Percentiles rank a stretch among this genome's conserved stretches.
Conservation (phyloP, 1,140 invertebrate genomes). For the Drosophila leontia region DNA sequence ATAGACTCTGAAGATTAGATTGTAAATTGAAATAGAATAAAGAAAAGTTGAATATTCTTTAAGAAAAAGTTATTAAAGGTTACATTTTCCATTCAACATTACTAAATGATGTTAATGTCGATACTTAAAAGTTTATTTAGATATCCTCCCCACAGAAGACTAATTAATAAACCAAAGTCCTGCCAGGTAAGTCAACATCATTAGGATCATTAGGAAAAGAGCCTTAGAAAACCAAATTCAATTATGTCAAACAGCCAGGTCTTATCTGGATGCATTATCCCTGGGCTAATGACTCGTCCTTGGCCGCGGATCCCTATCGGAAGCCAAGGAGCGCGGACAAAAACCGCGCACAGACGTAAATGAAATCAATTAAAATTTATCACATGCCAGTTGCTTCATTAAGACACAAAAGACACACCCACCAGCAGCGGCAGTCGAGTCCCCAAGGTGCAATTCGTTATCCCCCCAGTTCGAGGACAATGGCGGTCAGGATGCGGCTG, state of each 20-base stretch:
- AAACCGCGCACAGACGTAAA: slow-evolving; percentile 47
- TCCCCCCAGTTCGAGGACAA: slow-evolving; percentile 65
- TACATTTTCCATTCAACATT: neutral
- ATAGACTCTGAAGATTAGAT: slow-evolving; percentile 15
- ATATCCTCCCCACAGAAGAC: too few species aligned
- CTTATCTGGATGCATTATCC: slow-evolving; percentile 75
- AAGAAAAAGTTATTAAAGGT: neutral
- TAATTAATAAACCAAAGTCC: slow-evolving; percentile 13
- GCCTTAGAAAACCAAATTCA: slow-evolving; percentile 57
- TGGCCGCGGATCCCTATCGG: slow-evolving; percentile 53
- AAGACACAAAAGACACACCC: slow-evolving; percentile 54
- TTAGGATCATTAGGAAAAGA: slow-evolving; percentile 38
- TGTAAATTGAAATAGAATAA: neutral
- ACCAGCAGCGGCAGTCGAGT: slow-evolving; percentile 21
- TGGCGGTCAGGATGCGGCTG: slow-evolving; percentile 76
- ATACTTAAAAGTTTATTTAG: slow-evolving; percentile 6
- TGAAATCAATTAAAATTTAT: slow-evolving; percentile 84
- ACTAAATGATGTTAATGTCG: neutral
- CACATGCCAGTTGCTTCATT: slow-evolving; percentile 68
- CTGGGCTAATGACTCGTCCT: slow-evolving; percentile 67
- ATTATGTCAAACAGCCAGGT: slow-evolving; percentile 69
- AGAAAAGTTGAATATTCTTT: too few species aligned
- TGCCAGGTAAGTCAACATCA: slow-evolving; percentile 5
- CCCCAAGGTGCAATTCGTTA: slow-evolving; percentile 81
- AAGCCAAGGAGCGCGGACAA: slow-evolving; percentile 19